phyloP scores from a whole-genome alignment of 23 tunicate species.

The Oikopleura dioica region DNA sequence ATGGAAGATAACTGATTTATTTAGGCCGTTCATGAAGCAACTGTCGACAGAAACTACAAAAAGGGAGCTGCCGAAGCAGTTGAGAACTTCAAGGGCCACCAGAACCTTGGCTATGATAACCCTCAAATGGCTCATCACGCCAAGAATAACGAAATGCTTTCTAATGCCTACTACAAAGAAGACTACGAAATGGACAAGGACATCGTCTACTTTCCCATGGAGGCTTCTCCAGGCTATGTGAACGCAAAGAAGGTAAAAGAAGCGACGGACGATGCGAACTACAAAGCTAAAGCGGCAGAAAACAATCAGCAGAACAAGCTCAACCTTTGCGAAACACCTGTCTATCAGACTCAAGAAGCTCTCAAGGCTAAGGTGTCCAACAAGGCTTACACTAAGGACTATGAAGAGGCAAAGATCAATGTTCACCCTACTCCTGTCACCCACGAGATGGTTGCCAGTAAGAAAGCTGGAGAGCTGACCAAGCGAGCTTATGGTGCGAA shows the following conservation, averaged over 20 bases:
- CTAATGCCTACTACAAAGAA: conserved; percentile 36
- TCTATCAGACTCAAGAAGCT: background rate
- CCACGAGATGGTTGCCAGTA: background rate
- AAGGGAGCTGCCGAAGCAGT: background rate
- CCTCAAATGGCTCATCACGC: conserved; percentile 12
- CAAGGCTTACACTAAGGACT: conserved; percentile 1
- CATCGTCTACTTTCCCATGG: conserved; percentile 62
- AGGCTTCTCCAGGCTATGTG: conserved; percentile 69
- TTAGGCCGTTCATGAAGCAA: background rate
- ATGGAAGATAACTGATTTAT: too few species aligned
- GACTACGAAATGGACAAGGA: conserved; percentile 44
- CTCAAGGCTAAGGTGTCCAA: background rate
- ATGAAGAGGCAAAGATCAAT: background rate
- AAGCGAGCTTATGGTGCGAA: background rate
- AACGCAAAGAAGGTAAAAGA: conserved; percentile 1
- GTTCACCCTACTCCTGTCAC: background rate
- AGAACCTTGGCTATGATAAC: conserved; percentile 10
- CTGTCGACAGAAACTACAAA: background rate
- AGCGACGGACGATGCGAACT: background rate
- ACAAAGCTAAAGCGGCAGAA: background rate
- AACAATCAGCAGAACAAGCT: background rate
- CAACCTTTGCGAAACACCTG: background rate
- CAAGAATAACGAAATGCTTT: background rate
- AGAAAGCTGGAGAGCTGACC: background rate
- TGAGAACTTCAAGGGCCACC: conserved; percentile 1